Percentiles rank a stretch among this genome's conserved stretches.
These are phyloP conservation scores for Pachymerium ferrugineum DNA, from an alignment of 2,888 invertebrate species.

Conservation along the genomic window DNA sequence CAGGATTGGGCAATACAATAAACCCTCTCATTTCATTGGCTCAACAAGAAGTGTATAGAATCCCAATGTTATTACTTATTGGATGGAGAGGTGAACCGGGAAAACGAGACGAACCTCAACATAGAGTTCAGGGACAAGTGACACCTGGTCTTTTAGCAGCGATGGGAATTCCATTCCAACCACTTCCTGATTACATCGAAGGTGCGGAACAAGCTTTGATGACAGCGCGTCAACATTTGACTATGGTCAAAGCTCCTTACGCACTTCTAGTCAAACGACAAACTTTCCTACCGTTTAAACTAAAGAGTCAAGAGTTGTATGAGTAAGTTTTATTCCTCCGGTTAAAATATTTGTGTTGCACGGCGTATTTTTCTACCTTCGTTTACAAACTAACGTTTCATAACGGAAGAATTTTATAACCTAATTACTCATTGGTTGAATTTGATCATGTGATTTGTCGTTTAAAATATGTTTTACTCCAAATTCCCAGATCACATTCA, in stretches of 20 bases:
- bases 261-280: constrained; percentile 49
- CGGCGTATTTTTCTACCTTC: no score
- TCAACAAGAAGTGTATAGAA: constrained; percentile 48
- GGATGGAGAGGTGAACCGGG: constrained; percentile 52
- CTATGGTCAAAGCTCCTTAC: constrained; percentile 47
- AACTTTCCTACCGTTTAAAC: constrained; percentile 48
- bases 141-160: constrained; percentile 48
- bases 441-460: no score
- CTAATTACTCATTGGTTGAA: no score
- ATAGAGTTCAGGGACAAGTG: constrained; percentile 48
- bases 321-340: constrained; percentile 32
- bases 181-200: constrained; percentile 49
- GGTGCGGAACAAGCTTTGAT: constrained; percentile 46
- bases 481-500: no score
- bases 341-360: no score
- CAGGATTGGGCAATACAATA: constrained; percentile 50
- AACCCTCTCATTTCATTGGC: constrained; percentile 51
- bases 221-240: constrained; percentile 48
- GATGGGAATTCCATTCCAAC: constrained; percentile 44
- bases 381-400: no score
- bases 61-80: constrained; percentile 49
- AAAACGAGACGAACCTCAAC: constrained; percentile 51
- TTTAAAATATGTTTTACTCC: no score
- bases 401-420: no score
- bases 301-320: constrained; percentile 34